Conservation (phyloP, 2,113 vertebrate genomes). For the Meleagris gallopavo region DNA sequence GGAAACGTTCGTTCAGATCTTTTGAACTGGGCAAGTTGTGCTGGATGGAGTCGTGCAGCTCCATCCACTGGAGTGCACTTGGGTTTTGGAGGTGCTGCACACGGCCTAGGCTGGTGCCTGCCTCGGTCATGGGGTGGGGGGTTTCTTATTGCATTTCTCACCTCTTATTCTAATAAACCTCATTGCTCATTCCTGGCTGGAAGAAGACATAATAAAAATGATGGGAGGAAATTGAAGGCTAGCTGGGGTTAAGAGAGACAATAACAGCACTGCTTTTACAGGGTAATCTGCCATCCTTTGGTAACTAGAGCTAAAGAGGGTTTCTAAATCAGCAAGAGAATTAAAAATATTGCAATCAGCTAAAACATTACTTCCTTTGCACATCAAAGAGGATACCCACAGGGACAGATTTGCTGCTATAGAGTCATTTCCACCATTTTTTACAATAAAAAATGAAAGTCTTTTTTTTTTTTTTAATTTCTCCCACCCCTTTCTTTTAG, state of each 20-base stretch:
- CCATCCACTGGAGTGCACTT: not conserved
- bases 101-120: accelerated
- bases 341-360: conserved; percentile 66
- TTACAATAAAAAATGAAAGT: not conserved
- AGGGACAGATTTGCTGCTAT: conserved; percentile 51
- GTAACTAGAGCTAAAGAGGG: conserved; percentile 30
- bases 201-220: conserved; percentile 31
- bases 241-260: conserved; percentile 53
- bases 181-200: not conserved
- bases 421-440: conserved; percentile 40
- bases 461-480: not conserved
- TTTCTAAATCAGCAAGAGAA: conserved; percentile 53
- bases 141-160: not conserved
- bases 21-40: not conserved
- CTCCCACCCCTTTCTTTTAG: not conserved
- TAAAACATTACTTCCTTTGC: conserved; percentile 47
- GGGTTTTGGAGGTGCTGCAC: not conserved
- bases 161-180: conserved; percentile 13
- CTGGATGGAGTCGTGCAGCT: not conserved
- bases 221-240: conserved; percentile 54
- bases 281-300: not conserved
- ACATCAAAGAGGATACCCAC: conserved; percentile 60
- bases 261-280: conserved; percentile 31
- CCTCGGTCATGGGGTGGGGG: not conserved
- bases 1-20: not conserved